Conservation (phyloP, 2,113 vertebrate genomes). For the Gnathonemus echidnorhynchus region DNA sequence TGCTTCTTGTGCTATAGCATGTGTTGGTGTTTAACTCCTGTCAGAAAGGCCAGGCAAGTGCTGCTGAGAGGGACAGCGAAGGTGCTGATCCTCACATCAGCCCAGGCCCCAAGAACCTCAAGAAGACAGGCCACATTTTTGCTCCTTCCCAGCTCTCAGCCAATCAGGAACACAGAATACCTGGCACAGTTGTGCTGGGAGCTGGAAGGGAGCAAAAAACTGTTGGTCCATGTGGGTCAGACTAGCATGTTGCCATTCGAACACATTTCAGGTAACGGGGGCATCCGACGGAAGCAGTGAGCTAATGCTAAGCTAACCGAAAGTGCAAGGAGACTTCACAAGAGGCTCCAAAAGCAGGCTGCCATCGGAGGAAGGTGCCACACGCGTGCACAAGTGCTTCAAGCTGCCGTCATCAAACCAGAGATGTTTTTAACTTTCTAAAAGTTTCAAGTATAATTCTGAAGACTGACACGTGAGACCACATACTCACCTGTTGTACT, state of each 20-base stretch:
- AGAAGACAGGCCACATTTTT: background rate
- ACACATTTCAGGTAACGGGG: background rate
- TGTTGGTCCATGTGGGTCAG: background rate
- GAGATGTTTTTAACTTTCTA: background rate
- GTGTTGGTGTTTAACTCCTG: background rate
- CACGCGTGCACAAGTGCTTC: background rate
- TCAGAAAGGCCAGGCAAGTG: background rate
- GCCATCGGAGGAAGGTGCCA: background rate
- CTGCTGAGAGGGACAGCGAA: background rate
- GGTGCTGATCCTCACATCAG: background rate
- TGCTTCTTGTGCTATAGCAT: background rate
- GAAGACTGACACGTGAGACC: background rate
- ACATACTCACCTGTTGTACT: constrained; percentile 89
- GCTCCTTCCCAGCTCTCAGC: background rate
- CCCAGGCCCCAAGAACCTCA: background rate
- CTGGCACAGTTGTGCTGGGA: background rate
- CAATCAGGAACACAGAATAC: background rate
- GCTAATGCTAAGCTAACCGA: background rate
- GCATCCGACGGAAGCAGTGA: background rate
- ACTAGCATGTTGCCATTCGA: background rate
- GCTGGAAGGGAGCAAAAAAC: background rate
- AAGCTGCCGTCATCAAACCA: background rate
- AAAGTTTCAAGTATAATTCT: background rate
- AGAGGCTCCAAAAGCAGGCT: background rate
- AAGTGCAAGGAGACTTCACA: background rate